phyloP scores from a whole-genome alignment of 2,888 invertebrate species.

The Congeria kusceri region DNA sequence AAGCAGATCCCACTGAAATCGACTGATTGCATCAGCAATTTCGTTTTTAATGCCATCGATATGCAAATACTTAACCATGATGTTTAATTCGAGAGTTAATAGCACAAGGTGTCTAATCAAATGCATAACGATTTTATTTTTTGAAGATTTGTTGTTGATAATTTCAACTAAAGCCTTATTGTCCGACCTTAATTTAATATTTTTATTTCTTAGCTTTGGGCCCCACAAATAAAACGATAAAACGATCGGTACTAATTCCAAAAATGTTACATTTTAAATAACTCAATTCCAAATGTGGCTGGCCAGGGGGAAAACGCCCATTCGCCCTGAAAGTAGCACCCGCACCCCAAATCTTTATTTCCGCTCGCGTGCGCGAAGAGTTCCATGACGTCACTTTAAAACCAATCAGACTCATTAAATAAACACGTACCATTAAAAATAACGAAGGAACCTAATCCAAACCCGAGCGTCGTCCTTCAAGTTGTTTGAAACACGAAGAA shows the following conservation, averaged over 20 bases:
- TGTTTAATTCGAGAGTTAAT: background rate
- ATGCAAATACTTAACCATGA: slow-evolving; percentile 7
- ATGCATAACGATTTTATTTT: slow-evolving; percentile 9
- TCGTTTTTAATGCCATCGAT: background rate
- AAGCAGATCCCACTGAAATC: slow-evolving; percentile 19
- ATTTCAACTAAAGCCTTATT: slow-evolving; percentile 20
- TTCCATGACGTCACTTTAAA: background rate
- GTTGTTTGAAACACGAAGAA: slow-evolving; percentile 13
- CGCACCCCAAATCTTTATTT: slow-evolving; percentile 4
- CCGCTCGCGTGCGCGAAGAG: slow-evolving; percentile 10
- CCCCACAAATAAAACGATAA: slow-evolving; percentile 13
- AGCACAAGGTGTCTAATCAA: background rate
- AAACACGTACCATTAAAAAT: slow-evolving; percentile 2
- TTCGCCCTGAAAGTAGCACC: slow-evolving; percentile 14
- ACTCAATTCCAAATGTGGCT: background rate
- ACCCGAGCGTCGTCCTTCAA: slow-evolving; percentile 28
- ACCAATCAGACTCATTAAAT: slow-evolving; percentile 3
- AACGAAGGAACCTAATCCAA: slow-evolving; percentile 28
- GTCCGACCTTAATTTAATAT: slow-evolving; percentile 14
- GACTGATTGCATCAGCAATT: slow-evolving; percentile 14
- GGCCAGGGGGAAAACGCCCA: slow-evolving; percentile 5
- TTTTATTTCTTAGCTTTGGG: slow-evolving; percentile 7
- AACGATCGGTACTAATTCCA: slow-evolving; percentile 15
- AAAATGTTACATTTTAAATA: slow-evolving; percentile 12
- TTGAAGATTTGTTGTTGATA: slow-evolving; percentile 20